Conservation (phyloP, 2,888 invertebrate genomes). For the Archips xylosteana region DNA sequence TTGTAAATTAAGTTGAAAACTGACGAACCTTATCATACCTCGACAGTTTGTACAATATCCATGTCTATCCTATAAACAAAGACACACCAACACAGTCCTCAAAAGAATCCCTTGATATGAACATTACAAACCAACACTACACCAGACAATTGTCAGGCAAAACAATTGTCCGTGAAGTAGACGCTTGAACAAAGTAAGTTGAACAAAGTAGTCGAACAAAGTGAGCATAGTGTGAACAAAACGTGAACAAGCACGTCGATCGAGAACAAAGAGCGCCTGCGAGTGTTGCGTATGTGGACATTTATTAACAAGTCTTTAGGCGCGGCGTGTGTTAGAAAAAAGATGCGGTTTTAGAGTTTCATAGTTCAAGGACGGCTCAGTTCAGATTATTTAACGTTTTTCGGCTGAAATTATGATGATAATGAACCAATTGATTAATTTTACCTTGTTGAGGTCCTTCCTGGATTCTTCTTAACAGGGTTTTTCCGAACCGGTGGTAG, state of each 20-base stretch:
- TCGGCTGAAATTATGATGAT: too few relatives aligned
- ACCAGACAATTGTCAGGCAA: not conserved
- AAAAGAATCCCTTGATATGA: not conserved
- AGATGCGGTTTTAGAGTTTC: not conserved
- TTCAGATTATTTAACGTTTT: too few relatives aligned
- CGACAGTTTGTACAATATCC: not conserved
- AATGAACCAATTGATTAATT: too few relatives aligned
- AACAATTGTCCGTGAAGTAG: not conserved
- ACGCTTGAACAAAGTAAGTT: constrained; percentile 23
- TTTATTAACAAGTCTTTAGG: constrained; percentile 6
- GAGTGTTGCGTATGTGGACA: constrained; percentile 15
- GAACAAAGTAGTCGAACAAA: constrained; percentile 15
- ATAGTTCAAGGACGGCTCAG: too few relatives aligned
- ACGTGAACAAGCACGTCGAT: constrained; percentile 11
- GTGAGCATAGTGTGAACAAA: constrained; percentile 4
- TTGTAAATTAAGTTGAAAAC: too few relatives aligned
- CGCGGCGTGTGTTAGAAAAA: not conserved
- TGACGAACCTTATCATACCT: too few relatives aligned
- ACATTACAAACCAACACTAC: not conserved
- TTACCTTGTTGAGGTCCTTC: too few relatives aligned
- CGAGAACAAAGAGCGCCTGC: constrained; percentile 1
- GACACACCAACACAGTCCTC: not conserved
- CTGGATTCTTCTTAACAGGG: too few relatives aligned
- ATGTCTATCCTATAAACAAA: not conserved
- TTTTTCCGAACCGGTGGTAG: too few relatives aligned